Base-by-base conservation (phyloP, 2,888 invertebrate species). In the Rosalia funebris region DNA sequence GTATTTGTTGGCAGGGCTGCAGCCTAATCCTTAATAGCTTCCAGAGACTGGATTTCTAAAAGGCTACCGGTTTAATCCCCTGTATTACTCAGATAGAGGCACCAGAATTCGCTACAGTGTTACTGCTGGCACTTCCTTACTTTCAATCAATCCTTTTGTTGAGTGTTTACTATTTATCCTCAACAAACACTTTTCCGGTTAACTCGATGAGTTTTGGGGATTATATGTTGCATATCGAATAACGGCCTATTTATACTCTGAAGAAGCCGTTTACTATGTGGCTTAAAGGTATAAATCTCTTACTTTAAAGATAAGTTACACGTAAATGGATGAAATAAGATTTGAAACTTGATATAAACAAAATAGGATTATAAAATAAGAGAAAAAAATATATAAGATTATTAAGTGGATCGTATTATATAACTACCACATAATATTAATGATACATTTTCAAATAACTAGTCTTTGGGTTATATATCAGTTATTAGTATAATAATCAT, bases 11-110 rank as follows among this genome's bases (percentile, higher is more conserved):
- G 57, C 17, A 36, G 57, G 16, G 17, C 17, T 41, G 41, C 52
- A 46, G 36, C 52, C 56, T 61, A 57, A 57, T 52, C 53, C 57
- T 31, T 61, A 61, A 61, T 61, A 41, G 57, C 56, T 57, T 61
- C 53, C 31, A 42, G 52, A 53, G 60, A 19, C 41, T 47, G 57
- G 47, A 54, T 61, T 57, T 52, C 52, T 42, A 37, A 41, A 41
- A 17, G 41, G 41, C 41, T 41, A 41, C 41, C 41, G 17, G 41
- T 17, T 15, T 41, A 41, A 41, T 41, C 41, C 41, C 41, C 17
- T 16, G 41, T 41, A 41, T 41, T 41, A 41, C 17, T 41, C 41
- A 41, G 41, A 41, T 41, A 41, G 41, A n/a, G 17, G 39, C 39
- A 17, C 41, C 41, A 41, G 41, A 41, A 41, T 41, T 41, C 17